Base-by-base conservation (phyloP, 2,797 vertebrate species). In the Rallus crepitans region DNA sequence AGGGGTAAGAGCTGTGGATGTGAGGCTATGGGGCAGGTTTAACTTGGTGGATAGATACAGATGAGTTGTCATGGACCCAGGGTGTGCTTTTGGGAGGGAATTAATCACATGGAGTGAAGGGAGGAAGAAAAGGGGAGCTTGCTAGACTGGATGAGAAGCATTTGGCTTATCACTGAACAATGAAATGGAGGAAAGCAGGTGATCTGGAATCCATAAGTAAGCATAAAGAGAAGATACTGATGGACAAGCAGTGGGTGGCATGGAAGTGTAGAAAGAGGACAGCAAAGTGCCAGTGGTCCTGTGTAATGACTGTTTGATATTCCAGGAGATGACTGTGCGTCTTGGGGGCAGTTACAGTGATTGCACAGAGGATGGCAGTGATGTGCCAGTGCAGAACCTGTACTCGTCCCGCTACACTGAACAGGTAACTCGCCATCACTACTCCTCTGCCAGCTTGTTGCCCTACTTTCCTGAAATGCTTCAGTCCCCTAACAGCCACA, bases 321-420 rank as follows among this genome's bases (percentile, higher is more conserved):
- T 65, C 11, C 70, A 98, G 98, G 98, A 98, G 96, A 94, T 88
- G 24, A 94, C 98, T 16, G 39, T 86, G 60, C 98, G 98, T 40
- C 97, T 98, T 5, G 98, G 98, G 45, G 98, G 97, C 24, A 73
- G 95, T 64, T 98, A 98, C 87, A 98, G 98, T 1, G 98, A 98
- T 60, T 98, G 98, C 72, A 98, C 98, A 6, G 90, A 98, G 96
- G 97, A 98, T n/a, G 98, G 98, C 91, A 98, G 97, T 1, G 98
- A 98, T 0, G 92, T 98, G 24, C 95, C 95, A 0, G 98, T 98
- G 82, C 94, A 96, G 83, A 98, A 98, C 57, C 95, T 98, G 24
- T 98, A 97, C 76, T 77, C 70, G 6, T 97, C 98, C 59, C 98
- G 89, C 64, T 98, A 98, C 57, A 98, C 98, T 0, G 98, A 98